phyloP scores from a whole-genome alignment of 2,888 invertebrate genomes.

The Alsophila aescularia region DNA sequence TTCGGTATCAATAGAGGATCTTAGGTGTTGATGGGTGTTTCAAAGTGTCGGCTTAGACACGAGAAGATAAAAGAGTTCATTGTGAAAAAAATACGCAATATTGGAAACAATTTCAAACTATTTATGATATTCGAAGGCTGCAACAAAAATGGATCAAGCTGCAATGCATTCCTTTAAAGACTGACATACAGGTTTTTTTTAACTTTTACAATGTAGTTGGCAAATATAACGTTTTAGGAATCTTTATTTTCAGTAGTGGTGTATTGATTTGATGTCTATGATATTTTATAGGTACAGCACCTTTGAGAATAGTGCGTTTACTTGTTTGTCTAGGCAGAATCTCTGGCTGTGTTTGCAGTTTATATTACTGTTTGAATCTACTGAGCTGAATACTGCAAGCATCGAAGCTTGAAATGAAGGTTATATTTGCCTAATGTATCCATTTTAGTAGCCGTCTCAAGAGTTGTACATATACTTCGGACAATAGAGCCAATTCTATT shows the following conservation, averaged over 20 bases:
- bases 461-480: background rate
- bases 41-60: slow-evolving; percentile 17
- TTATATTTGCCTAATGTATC: background rate
- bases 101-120: slow-evolving; percentile 14
- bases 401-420: slow-evolving; percentile 3
- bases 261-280: slow-evolving; percentile 11
- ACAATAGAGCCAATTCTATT: no score
- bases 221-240: no score
- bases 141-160: slow-evolving; percentile 36
- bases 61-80: slow-evolving; percentile 9
- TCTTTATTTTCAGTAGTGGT: slow-evolving; percentile 8
- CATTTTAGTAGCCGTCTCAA: background rate
- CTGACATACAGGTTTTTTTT: slow-evolving; percentile 26
- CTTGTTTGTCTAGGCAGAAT: slow-evolving; percentile 22
- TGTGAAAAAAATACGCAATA: slow-evolving; percentile 20
- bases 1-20: slow-evolving; percentile 10
- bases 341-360: slow-evolving; percentile 21
- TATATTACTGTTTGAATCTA: slow-evolving; percentile 22
- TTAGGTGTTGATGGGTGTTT: slow-evolving; percentile 21
- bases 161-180: slow-evolving; percentile 42
- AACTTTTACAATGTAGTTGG: slow-evolving; percentile 40
- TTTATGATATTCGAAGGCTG: slow-evolving; percentile 47
- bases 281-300: slow-evolving; percentile 27
- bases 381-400: slow-evolving; percentile 12
- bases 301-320: slow-evolving; percentile 19